phyloP scores from a whole-genome alignment of 2,113 vertebrate species.

The Noctilio leporinus region DNA sequence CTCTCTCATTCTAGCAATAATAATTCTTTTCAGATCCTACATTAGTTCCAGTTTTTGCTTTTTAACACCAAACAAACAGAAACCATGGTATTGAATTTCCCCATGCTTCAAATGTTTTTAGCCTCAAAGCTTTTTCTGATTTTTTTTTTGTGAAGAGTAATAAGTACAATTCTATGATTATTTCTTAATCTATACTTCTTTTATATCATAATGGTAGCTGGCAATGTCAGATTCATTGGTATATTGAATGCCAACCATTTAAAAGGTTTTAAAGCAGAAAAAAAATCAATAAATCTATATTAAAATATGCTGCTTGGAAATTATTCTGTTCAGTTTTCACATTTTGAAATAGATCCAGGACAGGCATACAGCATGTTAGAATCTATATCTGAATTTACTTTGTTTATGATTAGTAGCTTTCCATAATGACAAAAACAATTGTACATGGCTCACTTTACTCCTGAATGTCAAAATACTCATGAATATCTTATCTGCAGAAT shows the following conservation, averaged over 20 bases:
- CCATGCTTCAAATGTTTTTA: not conserved
- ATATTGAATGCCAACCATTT: not conserved
- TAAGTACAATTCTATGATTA: not conserved
- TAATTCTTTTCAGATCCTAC: not conserved
- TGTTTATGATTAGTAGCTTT: not conserved
- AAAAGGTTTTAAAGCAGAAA: conserved; percentile 14
- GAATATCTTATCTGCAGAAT: not conserved
- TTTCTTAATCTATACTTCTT: conserved; percentile 29
- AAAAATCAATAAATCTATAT: conserved; percentile 16
- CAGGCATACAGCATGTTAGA: not conserved
- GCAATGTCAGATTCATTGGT: not conserved
- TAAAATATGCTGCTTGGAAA: not conserved
- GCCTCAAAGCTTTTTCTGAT: conserved; percentile 19
- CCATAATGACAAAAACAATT: not conserved
- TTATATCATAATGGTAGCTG: not conserved
- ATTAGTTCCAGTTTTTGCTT: conserved; percentile 9
- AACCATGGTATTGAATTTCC: not conserved
- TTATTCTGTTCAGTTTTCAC: not conserved
- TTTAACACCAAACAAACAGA: not conserved
- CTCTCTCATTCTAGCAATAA: not conserved
- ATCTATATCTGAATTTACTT: not conserved
- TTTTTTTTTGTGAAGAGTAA: not conserved
- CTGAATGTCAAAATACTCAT: not conserved
- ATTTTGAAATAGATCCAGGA: conserved; percentile 6
- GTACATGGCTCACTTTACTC: not conserved